Evolutionary conservation across 2,888 invertebrate genomes (phyloP).

Genomic region (Brachyptera putata): DNA sequence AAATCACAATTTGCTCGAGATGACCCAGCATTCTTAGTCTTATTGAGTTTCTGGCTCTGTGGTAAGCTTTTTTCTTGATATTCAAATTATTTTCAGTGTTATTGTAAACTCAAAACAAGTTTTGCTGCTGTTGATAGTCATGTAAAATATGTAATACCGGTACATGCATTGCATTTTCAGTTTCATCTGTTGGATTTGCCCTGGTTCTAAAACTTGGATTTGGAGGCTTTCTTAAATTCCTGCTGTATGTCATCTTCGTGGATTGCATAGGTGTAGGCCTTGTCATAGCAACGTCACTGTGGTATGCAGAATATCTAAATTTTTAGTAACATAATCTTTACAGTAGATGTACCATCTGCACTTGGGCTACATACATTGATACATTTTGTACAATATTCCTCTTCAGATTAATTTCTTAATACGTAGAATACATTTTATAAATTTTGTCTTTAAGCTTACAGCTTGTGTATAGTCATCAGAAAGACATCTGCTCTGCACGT

Average conservation of each 20-base stretch:
- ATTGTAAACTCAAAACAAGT: not conserved
- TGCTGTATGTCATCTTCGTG: slow-evolving; percentile 87
- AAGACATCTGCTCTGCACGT: no score
- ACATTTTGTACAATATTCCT: no score
- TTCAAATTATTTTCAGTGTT: slow-evolving; percentile 2
- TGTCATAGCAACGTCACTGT: slow-evolving; percentile 80
- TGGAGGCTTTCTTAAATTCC: slow-evolving; percentile 70
- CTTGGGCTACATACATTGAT: no score
- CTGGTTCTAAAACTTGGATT: slow-evolving; percentile 68
- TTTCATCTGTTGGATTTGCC: slow-evolving; percentile 86
- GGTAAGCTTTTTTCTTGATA: slow-evolving; percentile 55
- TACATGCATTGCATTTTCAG: no score
- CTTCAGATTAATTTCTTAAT: no score
- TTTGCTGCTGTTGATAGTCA: not conserved
- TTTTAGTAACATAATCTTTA: not conserved
- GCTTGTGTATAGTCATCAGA: no score
- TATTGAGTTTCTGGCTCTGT: slow-evolving; percentile 79
- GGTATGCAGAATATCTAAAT: slow-evolving; percentile 55
- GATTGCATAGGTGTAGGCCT: slow-evolving; percentile 90
- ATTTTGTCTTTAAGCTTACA: no score
- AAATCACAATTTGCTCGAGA: slow-evolving; percentile 98
- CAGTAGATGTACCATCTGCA: no score
- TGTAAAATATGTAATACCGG: no score
- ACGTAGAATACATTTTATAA: no score
- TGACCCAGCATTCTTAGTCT: slow-evolving; percentile 95